Percentiles rank a stretch among this genome's conserved stretches.
phyloP scores from a whole-genome alignment of 2,797 vertebrate genomes.

The Enteromius mattozi region DNA sequence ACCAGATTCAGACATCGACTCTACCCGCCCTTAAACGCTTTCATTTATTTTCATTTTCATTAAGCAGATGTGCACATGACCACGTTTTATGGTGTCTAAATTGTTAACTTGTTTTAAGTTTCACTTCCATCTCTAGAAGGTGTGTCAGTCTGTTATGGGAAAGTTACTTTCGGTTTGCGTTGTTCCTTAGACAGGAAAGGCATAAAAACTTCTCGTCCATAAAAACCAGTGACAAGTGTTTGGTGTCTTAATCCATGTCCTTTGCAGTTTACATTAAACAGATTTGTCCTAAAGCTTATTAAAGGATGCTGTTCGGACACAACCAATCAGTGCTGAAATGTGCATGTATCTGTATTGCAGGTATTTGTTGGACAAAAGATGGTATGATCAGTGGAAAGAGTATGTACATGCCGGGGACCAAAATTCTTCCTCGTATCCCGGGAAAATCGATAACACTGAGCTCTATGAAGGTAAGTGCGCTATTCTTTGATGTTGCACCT shows the following conservation, averaged over 20 bases:
- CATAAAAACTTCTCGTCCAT: no score
- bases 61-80: neutral
- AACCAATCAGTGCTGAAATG: neutral
- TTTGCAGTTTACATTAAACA: slow-evolving; percentile 5
- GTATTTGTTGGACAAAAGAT: slow-evolving; percentile 83
- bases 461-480: slow-evolving; percentile 82
- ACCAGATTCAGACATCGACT: neutral
- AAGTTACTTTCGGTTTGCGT: slow-evolving; percentile 27
- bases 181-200: neutral
- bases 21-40: neutral
- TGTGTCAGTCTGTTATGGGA: slow-evolving; percentile 6
- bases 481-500: neutral
- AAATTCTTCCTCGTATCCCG: slow-evolving; percentile 82
- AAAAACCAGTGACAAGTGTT: neutral
- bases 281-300: slow-evolving; percentile 2
- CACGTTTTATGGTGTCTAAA: neutral
- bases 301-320: neutral
- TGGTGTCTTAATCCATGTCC: slow-evolving; percentile 21
- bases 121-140: slow-evolving; percentile 42
- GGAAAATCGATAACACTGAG: slow-evolving; percentile 82
- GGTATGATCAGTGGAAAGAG: slow-evolving; percentile 85
- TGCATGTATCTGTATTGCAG: slow-evolving; percentile 62
- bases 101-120: neutral
- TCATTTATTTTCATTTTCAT: slow-evolving; percentile 1
- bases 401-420: slow-evolving; percentile 82